These are phyloP conservation scores for Crotophaga sulcirostris DNA, from an alignment of 2,113 vertebrate species.

Conservation along the genomic window DNA sequence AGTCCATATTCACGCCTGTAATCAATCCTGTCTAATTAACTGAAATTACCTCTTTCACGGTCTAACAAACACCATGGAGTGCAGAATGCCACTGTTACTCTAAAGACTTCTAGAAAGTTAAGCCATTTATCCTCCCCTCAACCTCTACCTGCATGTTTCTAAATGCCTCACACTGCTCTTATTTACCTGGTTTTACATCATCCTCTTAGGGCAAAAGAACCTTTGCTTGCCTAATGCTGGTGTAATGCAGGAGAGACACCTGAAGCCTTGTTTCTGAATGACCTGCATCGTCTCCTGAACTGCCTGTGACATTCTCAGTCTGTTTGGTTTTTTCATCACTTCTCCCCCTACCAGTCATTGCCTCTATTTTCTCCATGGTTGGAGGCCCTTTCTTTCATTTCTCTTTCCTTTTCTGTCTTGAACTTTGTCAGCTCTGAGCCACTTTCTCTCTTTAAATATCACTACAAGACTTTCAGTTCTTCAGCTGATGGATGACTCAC, in stretches of 20 bases:
- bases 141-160: background rate
- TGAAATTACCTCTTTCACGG: background rate
- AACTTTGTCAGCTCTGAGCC: slow-evolving; percentile 51
- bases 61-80: background rate
- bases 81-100: background rate
- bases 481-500: slow-evolving; percentile 67
- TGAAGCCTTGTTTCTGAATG: background rate
- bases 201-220: background rate
- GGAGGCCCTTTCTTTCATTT: slow-evolving; percentile 28
- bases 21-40: background rate
- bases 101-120: background rate
- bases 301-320: background rate
- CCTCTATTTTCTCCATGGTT: slow-evolving; percentile 24
- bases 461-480: slow-evolving; percentile 47
- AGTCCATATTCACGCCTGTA: background rate
- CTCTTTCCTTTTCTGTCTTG: slow-evolving; percentile 52
- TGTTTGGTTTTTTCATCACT: slow-evolving; percentile 12
- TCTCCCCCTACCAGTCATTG: background rate
- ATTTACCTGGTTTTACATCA: background rate
- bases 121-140: background rate
- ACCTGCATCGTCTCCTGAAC: background rate
- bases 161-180: background rate
- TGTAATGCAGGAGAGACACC: background rate
- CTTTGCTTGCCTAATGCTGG: background rate
- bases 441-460: slow-evolving; percentile 62